Conservation (phyloP, 2,113 vertebrate species). For the Lepisosteus oculatus region DNA sequence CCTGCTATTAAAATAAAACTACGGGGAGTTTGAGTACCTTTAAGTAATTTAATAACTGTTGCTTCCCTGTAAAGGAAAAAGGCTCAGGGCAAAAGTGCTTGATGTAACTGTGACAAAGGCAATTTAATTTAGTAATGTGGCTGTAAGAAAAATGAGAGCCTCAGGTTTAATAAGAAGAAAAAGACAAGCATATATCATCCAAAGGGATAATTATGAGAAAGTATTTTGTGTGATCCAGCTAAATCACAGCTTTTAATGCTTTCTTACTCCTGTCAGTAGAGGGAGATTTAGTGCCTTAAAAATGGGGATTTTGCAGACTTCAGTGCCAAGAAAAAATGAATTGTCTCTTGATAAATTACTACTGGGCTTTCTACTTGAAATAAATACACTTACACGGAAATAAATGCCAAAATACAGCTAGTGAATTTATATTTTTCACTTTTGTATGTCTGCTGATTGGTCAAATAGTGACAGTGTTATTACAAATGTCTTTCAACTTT, state of each 20-base stretch:
- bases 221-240: slow-evolving; percentile 80
- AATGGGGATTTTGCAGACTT: slow-evolving; percentile 81
- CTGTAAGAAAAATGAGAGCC: slow-evolving; percentile 76
- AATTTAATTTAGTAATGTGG: slow-evolving; percentile 80
- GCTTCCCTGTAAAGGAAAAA: slow-evolving; percentile 62
- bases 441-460: slow-evolving; percentile 63
- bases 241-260: slow-evolving; percentile 84
- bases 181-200: slow-evolving; percentile 78
- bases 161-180: slow-evolving; percentile 75
- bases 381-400: slow-evolving; percentile 75
- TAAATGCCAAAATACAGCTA: slow-evolving; percentile 73
- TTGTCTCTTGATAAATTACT: slow-evolving; percentile 81
- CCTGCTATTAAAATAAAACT: not conserved
- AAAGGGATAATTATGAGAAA: slow-evolving; percentile 83
- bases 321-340: slow-evolving; percentile 78
- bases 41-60: slow-evolving; percentile 52
- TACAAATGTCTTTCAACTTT: slow-evolving; percentile 60
- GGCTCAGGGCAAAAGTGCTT: slow-evolving; percentile 66
- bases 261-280: slow-evolving; percentile 77
- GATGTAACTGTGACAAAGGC: slow-evolving; percentile 75
- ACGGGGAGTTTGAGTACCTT: slow-evolving; percentile 6
- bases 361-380: slow-evolving; percentile 69
- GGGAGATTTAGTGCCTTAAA: slow-evolving; percentile 77
- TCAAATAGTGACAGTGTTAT: slow-evolving; percentile 59
- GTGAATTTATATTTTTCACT: slow-evolving; percentile 73